Conservation (phyloP, 2,797 vertebrate genomes). For the Chelonia mydas region DNA sequence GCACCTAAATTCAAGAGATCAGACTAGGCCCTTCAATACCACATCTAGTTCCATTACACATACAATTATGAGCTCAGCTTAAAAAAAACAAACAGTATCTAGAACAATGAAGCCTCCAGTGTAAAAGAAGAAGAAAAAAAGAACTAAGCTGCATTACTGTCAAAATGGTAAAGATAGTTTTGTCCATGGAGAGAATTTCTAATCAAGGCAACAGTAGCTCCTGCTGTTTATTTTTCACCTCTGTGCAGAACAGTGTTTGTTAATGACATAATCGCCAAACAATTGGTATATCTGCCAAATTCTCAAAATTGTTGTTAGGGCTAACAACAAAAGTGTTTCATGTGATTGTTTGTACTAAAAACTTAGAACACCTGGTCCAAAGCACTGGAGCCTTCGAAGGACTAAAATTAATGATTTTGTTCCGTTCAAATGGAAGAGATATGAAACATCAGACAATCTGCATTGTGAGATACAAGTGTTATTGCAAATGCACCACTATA, state of each 20-base stretch:
- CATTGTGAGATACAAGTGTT: constrained; percentile 46
- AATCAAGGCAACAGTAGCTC: constrained; percentile 55
- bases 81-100: neutral
- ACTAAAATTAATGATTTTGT: neutral
- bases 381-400: fast-evolving
- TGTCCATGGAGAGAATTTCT: neutral
- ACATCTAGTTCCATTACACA: neutral
- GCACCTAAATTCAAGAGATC: neutral
- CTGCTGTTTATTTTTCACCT: constrained; percentile 71
- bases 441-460: neutral
- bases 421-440: neutral
- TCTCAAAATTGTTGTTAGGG: constrained; percentile 10
- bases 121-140: neutral
- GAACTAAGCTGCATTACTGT: neutral
- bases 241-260: constrained; percentile 58
- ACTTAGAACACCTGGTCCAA: neutral
- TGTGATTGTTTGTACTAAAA: fast-evolving
- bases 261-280: constrained; percentile 62
- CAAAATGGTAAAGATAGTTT: constrained; percentile 1
- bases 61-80: neutral
- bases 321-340: neutral
- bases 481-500: constrained; percentile 31
- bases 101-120: neutral
- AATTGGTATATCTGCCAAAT: constrained; percentile 39
- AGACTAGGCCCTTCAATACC: neutral